Evolutionary conservation across 2,797 vertebrate genomes (phyloP), one percentile per base, ranked within the genome.

Genomic region (Lophius americanus): DNA sequence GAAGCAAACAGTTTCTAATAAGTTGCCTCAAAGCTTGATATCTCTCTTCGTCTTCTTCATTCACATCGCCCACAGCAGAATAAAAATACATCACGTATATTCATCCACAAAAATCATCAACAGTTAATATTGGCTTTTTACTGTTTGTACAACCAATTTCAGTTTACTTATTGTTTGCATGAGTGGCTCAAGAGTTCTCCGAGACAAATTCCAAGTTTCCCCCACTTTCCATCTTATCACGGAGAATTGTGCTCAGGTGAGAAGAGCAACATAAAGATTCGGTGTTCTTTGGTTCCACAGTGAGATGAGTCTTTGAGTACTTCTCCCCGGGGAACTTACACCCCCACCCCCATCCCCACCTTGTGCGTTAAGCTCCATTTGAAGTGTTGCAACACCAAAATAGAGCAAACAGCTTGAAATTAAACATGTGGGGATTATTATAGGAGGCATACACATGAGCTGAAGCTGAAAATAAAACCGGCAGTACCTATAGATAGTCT

Each of bases 311-410:
- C 81, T 89, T 74, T 84, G 77, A 85, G 73, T 42, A 11, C 56
- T 9, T 65, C 87, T 91, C 89, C 74, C 85, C 85, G 60, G 88
- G 82, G 86, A 78, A 74, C 68, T 68, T 11, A 11, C 70, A 58
- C 39, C 70, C 13, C 42, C n/a, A 64, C 67, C 51, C 75, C 60
- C 38, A 4, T 5, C 38, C 35, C 32, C 66, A 66, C 56, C 75
- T 75, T 73, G 81, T 70, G 70, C 44, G 52, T 70, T 44, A 79
- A 76, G 74, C 74, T 87, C 75, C 77, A 89, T 82, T 78, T 90
- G 83, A 92, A 88, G 85, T 79, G 73, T 67, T 80, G 82, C 76
- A 75, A 77, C 74, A 85, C 83, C 61, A 78, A 90, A 90, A 88
- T 87, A 89, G 82, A 86, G 81, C 81, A 87, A 89, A 89, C 84